Base-by-base conservation (phyloP, 2,113 vertebrate species). In the Rhinopomastus cyanomelas region DNA sequence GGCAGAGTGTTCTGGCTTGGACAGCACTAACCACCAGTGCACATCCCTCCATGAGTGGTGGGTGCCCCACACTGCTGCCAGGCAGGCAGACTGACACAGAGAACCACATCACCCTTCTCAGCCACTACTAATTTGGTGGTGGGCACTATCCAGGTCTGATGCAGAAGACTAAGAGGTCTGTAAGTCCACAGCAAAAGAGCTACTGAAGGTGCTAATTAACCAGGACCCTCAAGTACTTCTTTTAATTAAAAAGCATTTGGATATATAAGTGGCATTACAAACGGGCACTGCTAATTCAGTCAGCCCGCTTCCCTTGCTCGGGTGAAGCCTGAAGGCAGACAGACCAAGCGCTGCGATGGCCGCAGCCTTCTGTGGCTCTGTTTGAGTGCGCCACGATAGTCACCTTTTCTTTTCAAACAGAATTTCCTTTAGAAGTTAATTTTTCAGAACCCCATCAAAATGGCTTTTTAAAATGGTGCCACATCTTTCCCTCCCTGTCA, bases 221-320 rank as follows among this genome's bases (percentile, higher is more conserved):
- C 34, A 29, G 42, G 78, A 52, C 74, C 52, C 48, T 56, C 39
- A 81, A 71, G 81, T 69, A 37, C 29, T 88, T 48, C 42, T 66
- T 91, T 85, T 88, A 92, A 95, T 96, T 90, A 87, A 80, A 90
- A 88, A 92, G 27, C 77, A 66, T 76, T 86, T 88, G 82, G 55
- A 84, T 73, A 68, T 48, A 87, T 42, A 88, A 91, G 93, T 39
- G 81, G 26, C 23, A 30, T 37, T 79, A 30, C 34, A 76, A 88
- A 87, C 55, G 74, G 69, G 42, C 48, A 72, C 34, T 90, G 81
- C 46, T 90, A 84, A 85, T 86, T 84, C 62, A 52, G 1, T 26
- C 66, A 79, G 62, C 42, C 60, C 81, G 51, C 62, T 76, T 48
- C 26, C 80, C 71, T 55, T 32, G 51, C 37, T 39, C 55, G 82